These are phyloP conservation scores for Leptopilina clavipes DNA, from an alignment of 1,140 invertebrate genomes.

Conservation along the genomic window DNA sequence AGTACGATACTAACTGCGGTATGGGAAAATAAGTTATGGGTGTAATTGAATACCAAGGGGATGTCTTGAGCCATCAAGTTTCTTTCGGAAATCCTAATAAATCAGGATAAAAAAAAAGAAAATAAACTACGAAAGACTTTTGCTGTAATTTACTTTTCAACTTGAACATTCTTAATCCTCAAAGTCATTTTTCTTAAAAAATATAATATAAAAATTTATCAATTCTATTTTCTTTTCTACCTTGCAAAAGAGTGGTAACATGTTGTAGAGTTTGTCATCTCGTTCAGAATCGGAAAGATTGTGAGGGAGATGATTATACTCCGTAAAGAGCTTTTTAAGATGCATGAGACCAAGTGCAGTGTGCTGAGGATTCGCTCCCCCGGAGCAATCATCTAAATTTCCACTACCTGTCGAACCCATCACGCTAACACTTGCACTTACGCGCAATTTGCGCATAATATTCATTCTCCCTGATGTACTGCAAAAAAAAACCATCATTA, in stretches of 20 bases:
- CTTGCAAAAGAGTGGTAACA: constrained; percentile 98
- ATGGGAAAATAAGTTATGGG: not conserved
- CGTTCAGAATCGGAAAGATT: constrained; percentile 87
- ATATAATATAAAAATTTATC: too few species aligned
- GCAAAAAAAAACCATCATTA: constrained; percentile 37
- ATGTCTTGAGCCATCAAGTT: not conserved
- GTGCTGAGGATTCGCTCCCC: constrained; percentile 80
- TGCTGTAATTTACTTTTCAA: too few species aligned
- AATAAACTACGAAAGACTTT: too few species aligned
- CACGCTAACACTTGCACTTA: constrained; percentile 71
- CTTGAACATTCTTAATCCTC: too few species aligned
- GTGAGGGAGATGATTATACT: constrained; percentile 91
- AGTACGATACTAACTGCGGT: not conserved
- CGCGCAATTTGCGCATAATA: constrained; percentile 89
- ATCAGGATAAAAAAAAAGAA: not conserved
- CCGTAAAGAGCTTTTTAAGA: constrained; percentile 95
- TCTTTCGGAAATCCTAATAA: not conserved
- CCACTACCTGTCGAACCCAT: constrained; percentile 70
- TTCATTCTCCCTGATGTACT: constrained; percentile 79
- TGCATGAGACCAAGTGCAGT: constrained; percentile 95
- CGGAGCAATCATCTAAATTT: constrained; percentile 72
- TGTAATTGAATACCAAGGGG: constrained; percentile 16
- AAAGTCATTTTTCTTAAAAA: too few species aligned
- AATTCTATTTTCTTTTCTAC: constrained; percentile 73
- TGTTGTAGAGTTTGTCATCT: constrained; percentile 97